Evolutionary conservation across 2,113 vertebrate species (phyloP), one percentile per base, ranked within the genome.

Genomic region (Sinocyclocheilus grahami): DNA sequence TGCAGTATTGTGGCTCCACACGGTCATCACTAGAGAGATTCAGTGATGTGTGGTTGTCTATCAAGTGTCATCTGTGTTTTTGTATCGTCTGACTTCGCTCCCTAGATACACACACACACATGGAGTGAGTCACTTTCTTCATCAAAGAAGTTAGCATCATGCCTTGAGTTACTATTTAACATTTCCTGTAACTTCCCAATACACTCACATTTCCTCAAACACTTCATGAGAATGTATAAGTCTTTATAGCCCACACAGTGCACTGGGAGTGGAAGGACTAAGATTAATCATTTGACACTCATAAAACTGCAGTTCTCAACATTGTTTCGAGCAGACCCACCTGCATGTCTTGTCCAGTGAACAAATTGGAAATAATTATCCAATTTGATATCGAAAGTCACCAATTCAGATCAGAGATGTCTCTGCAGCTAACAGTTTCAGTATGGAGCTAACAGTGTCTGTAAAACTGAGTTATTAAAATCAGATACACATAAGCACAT

Each of bases 111-210:
- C 11, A 51, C 20, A 51, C 20, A 8, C 4, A 0, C 0, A 0
- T 48, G 12, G 3, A 8, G 42, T 82, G 80, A 67, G 42, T 82
- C 62, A 82, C 4, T 1, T 8, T 42, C 37, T n/a, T 20, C 3
- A 27, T 24, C 5, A 67, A 7, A 82, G n/a, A 51, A 69, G 62
- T 12, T 9, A 48, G 62, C 0, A 22, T 65, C 51, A 51, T 48
- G 8, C 33, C 79, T 69, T 22, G 24, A 51, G 80, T 82, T 82
- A 82, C n/a, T 82, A 20, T 82, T 82, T 82, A 82, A 67, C 80
- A 82, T 67, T 67, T 63, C 55, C 37, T 53, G 22, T 16, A 80
- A 63, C 13, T 63, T 80, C 33, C 58, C 4, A 16, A 62, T 24
- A 48, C 27, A 78, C 30, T 22, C 27, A 67, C 46, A 48, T 82